phyloP scores from a whole-genome alignment of 2,113 vertebrate genomes.

The Engystomops pustulosus region DNA sequence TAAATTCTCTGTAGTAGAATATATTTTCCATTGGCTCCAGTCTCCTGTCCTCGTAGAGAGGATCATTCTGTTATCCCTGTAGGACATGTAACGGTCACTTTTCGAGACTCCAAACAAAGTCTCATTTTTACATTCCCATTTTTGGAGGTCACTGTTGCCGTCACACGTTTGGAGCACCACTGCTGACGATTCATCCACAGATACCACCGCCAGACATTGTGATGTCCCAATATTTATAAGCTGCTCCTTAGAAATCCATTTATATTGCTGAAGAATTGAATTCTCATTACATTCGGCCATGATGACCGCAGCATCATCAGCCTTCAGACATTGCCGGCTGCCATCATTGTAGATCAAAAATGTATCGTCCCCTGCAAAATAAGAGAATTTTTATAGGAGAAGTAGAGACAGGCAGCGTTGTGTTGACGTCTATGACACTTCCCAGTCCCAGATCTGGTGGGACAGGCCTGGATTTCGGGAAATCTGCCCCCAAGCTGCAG shows the following conservation, averaged over 20 bases:
- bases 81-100: conserved; percentile 85
- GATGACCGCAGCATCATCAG: conserved; percentile 69
- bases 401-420: no score
- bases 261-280: conserved; percentile 83
- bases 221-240: conserved; percentile 86
- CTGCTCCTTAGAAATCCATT: conserved; percentile 86
- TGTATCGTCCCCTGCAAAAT: conserved; percentile 76
- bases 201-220: conserved; percentile 83
- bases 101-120: conserved; percentile 87
- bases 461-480: no score
- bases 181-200: conserved; percentile 82
- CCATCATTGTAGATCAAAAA: conserved; percentile 92
- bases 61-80: conserved; percentile 88
- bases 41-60: conserved; percentile 81
- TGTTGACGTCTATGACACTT: no score
- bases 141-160: conserved; percentile 80
- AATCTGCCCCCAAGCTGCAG: no score
- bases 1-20: conserved; percentile 80
- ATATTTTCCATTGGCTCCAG: conserved; percentile 91
- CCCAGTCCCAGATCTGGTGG: no score
- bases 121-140: conserved; percentile 94
- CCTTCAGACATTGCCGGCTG: conserved; percentile 86
- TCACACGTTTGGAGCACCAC: conserved; percentile 83
- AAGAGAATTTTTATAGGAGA: conserved; percentile 45
- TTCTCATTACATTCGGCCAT: conserved; percentile 74